Evolutionary conservation across 2,797 vertebrate genomes (phyloP).

Genomic region (Enoplosus armatus): DNA sequence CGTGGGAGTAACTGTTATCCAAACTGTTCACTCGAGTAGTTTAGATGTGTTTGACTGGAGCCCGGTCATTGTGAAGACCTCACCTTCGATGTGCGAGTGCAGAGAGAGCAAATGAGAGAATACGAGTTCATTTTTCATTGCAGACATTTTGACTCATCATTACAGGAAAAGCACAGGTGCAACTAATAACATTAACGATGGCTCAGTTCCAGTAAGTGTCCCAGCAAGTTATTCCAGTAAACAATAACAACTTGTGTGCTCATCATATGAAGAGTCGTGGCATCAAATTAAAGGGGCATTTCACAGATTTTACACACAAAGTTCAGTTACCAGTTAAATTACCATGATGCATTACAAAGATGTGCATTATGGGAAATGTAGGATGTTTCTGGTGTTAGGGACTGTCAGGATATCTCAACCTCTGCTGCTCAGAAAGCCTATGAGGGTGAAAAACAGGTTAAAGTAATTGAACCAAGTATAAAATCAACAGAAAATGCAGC

Average conservation of each 20-base stretch:
- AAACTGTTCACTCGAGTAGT: slow-evolving; percentile 13
- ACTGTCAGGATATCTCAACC: not conserved
- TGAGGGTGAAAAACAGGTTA: slow-evolving; percentile 2
- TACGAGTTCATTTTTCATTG: not conserved
- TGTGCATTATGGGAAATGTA: slow-evolving; percentile 9
- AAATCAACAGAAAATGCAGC: slow-evolving; percentile 18
- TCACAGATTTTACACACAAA: not conserved
- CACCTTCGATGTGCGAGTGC: not conserved
- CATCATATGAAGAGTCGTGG: not conserved
- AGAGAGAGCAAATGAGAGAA: slow-evolving; percentile 5
- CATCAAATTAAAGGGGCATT: slow-evolving; percentile 1
- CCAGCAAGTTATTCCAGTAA: too few species aligned
- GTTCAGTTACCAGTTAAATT: too few species aligned
- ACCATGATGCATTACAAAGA: too few species aligned
- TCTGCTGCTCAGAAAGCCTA: not conserved
- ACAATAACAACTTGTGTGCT: not conserved
- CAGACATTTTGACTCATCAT: not conserved
- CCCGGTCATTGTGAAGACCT: not conserved
- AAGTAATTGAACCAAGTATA: slow-evolving; percentile 5
- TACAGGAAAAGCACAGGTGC: not conserved
- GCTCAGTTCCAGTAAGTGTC: too few species aligned
- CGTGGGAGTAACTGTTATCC: slow-evolving; percentile 3
- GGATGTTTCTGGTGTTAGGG: not conserved
- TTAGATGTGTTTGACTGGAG: slow-evolving; percentile 25
- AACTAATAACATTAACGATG: not conserved